Conservation (phyloP, 2,888 invertebrate species). For the Trissonchulus latispiculum region DNA sequence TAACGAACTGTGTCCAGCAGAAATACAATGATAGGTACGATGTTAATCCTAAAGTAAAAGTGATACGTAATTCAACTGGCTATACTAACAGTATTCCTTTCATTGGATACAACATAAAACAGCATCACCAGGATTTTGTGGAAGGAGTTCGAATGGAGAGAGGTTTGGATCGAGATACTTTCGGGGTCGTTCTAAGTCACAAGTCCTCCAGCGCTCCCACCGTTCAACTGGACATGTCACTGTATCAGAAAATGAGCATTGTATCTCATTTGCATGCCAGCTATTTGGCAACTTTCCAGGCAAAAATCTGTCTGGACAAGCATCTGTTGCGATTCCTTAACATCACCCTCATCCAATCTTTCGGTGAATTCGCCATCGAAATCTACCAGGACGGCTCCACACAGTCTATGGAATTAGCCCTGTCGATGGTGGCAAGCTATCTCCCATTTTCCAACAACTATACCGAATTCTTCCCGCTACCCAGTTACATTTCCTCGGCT, state of each 20-base stretch:
- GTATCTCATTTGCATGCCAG: constrained; percentile 5
- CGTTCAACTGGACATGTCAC: not conserved
- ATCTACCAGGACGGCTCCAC: not conserved
- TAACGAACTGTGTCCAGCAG: constrained; percentile 5
- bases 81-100: not conserved
- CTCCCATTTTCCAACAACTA: constrained; percentile 2
- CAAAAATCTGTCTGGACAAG: not conserved
- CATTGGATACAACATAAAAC: not conserved
- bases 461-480: constrained; percentile 5
- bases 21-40: constrained; percentile 1
- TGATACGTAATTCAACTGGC: not conserved
- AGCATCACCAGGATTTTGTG: not conserved
- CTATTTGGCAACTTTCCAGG: constrained; percentile 1
- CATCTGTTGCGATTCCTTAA: not conserved
- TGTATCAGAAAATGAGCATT: constrained; percentile 8
- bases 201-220: not conserved
- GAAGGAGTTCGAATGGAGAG: not conserved
- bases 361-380: constrained; percentile 4
- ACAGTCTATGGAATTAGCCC: not conserved
- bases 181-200: not conserved
- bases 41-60: not conserved
- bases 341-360: constrained; percentile 5
- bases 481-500: not conserved
- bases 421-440: not conserved
- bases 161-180: not conserved